Evolutionary conservation across 2,888 invertebrate species (phyloP), one percentile per base, ranked within the genome.

Genomic region (Cantharis rufa): DNA sequence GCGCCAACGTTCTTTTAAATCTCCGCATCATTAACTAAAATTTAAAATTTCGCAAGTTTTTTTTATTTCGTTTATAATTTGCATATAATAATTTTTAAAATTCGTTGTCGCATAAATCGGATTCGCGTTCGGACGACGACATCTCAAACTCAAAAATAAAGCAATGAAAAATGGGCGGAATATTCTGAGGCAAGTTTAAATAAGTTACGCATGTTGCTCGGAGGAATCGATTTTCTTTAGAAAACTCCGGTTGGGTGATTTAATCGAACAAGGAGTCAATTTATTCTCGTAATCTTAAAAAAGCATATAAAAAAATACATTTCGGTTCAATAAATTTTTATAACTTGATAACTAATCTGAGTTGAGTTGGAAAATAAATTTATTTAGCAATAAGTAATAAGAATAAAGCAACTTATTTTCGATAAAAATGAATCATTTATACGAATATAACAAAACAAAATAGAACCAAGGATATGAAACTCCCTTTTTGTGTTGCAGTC

Each of bases 381-480:
- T 78, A 75, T 75, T 72, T 68, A 61, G 70, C 70, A 70, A 74
- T 78, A 78, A 78, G 71, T 75, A 72, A 78, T 77, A 72, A 78
- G 75, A 75, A 74, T 75, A 75, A 69, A 69, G 70, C 71, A 63
- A 74, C 74, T 71, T 69, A 71, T 24, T 74, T 74, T 62, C 75
- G 70, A 74, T 75, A 72, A 78, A 74, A 78, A 78, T 78, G 75
- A 78, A 78, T 78, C 75, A 72, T 74, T 74, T 78, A 74, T 78
- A 78, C 71, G 78, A 48, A 48, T 28, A 70, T 71, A 74, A 75
- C 78, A 78, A 75, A 78, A 75, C 78, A 74, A 78, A 75, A 75
- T 75, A 78, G 71, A 78, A 62, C 75, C 74, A 71, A 77, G 74
- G 77, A 77, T 74, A 74, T 77, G 77, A 69, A 62, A 77, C 78